Base-by-base conservation (phyloP, 2,113 vertebrate genomes). In the Neodontobutis hainanensis region DNA sequence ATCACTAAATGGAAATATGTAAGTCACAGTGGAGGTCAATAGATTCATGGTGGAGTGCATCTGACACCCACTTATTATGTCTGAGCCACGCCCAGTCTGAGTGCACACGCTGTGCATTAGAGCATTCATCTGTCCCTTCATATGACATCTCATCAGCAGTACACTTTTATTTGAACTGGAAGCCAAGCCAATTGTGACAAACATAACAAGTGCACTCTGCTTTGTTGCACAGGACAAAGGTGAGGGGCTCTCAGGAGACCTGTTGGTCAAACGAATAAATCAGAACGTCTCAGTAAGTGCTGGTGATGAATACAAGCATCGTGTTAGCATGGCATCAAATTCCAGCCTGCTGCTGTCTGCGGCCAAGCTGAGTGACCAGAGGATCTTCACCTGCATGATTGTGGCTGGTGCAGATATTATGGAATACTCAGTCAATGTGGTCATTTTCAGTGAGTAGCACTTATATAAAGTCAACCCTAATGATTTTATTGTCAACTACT, bases 1-100 rank as follows among this genome's bases (percentile, higher is more conserved):
- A 91, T 97, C 69, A 92, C 89, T 57, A 96, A 96, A 90, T 99
- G 97, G 97, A 99, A 97, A 99, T 97, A 96, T 58, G 97, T 99
- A 94, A 97, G 97, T 96, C 75, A 71, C 36, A 15, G 16, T 8
- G 5, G 60, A 82, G 77, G 78, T 85, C 77, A 77, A 75, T 70
- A 11, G 57, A 77, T 73, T 81, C 78, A 75, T 47, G 60, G 60
- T 60, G 61, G 59, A 12, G 61, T 47, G 61, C 0, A 63, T 75
- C 70, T 78, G 82, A 82, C 78, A 81, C 68, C 81, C 85, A 65
- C 52, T 86, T 61, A 68, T 75, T 65, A 60, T 82, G 78, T 83
- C 75, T 73, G 83, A 80, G 32, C 82, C 88, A 85, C 81, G 38
- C 89, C 85, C 77, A 66, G 72, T 81, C 80, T 88, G 78, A 81